These are phyloP conservation scores for Phenganax stokvisi DNA, from an alignment of 92 coral and sea anemone genomes.

Conservation along the genomic window DNA sequence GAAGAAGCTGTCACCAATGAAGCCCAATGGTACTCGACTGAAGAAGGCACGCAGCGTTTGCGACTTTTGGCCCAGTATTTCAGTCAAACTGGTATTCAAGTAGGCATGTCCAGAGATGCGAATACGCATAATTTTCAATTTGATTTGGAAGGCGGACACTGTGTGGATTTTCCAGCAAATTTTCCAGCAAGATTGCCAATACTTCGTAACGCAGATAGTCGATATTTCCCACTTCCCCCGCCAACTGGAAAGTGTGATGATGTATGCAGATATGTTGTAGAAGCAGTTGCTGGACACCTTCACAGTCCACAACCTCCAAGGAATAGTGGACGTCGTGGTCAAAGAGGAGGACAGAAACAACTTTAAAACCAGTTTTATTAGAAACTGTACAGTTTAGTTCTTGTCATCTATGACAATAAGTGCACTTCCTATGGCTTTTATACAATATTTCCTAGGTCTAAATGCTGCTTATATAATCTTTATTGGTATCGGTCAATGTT, in stretches of 20 bases:
- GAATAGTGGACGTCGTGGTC: no score
- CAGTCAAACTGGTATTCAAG: slow-evolving; percentile 10
- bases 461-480: no score
- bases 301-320: not conserved
- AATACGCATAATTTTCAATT: slow-evolving; percentile 56
- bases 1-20: slow-evolving; percentile 48
- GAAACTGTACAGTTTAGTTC: no score
- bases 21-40: slow-evolving; percentile 64
- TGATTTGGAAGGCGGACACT: slow-evolving; percentile 25
- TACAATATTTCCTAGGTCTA: no score
- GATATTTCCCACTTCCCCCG: no score
- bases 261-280: not conserved
- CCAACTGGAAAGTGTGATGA: not conserved
- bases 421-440: no score
- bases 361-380: no score
- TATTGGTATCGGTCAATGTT: no score
- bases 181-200: slow-evolving; percentile 46
- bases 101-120: slow-evolving; percentile 55
- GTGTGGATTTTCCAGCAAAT: slow-evolving; percentile 52
- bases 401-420: no score
- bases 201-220: slow-evolving; percentile 4
- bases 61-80: slow-evolving; percentile 30
- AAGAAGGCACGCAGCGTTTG: slow-evolving; percentile 50
- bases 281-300: not conserved
- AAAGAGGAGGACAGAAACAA: no score